These are phyloP conservation scores for Atta texana DNA, from an alignment of 1,140 invertebrate species.

Conservation along the genomic window DNA sequence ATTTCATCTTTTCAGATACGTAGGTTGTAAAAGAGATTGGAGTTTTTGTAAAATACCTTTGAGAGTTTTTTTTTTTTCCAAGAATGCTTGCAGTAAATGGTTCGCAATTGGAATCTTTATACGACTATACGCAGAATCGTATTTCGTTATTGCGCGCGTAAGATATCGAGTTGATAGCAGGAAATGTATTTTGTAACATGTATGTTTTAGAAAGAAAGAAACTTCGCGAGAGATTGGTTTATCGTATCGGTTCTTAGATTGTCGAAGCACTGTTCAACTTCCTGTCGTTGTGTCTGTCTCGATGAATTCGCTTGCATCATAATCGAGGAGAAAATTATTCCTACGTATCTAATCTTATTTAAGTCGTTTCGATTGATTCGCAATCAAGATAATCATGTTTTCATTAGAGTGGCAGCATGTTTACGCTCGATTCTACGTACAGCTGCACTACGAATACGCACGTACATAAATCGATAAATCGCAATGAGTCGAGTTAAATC, in stretches of 20 bases:
- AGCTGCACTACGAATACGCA: neutral
- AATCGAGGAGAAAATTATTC: neutral
- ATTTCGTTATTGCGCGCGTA: neutral
- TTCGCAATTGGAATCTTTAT: neutral
- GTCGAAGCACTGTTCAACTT: neutral
- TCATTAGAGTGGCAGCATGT: constrained; percentile 5
- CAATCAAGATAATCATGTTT: constrained; percentile 46
- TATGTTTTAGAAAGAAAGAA: neutral
- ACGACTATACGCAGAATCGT: neutral
- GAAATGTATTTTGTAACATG: neutral
- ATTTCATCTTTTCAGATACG: neutral
- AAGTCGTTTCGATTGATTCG: constrained; percentile 9
- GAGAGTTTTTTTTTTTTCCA: neutral
- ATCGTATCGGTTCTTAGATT: neutral
- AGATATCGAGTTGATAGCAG: neutral
- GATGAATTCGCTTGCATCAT: neutral
- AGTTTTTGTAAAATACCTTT: too few relatives aligned
- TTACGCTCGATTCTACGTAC: constrained; percentile 29
- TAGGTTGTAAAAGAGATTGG: neutral
- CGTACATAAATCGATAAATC: neutral
- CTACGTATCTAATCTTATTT: constrained; percentile 43
- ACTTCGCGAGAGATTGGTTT: neutral
- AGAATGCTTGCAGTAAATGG: neutral
- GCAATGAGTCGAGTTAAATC: neutral
- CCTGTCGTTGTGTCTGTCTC: neutral